Evolutionary conservation across 1,140 invertebrate species (phyloP).

Genomic region (Drosophila grimshawi): DNA sequence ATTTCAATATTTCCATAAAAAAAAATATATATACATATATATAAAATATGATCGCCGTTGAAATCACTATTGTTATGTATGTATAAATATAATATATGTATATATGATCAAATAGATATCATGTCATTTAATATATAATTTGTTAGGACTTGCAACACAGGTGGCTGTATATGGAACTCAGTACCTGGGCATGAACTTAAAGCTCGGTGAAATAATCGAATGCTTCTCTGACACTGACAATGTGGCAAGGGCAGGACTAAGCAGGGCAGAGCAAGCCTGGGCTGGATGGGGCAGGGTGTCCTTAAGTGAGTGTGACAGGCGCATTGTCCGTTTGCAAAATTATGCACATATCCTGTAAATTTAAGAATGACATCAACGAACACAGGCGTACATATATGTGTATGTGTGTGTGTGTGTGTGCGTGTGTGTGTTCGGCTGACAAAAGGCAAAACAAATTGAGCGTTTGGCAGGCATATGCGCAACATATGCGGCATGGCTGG

Average conservation of each 20-base stretch:
- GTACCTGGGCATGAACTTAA: no score
- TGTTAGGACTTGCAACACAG: no score
- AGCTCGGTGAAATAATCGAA: neutral
- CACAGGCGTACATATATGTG: neutral
- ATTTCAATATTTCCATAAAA: no score
- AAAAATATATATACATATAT: no score
- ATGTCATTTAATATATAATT: no score
- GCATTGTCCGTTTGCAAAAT: conserved; percentile 64
- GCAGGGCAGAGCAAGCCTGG: neutral
- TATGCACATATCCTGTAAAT: conserved; percentile 81
- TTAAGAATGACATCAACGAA: conserved; percentile 66
- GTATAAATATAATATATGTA: no score
- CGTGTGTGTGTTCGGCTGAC: conserved; percentile 27
- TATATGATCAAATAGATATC: no score
- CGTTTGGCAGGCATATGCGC: conserved; percentile 53
- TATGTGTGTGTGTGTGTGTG: neutral
- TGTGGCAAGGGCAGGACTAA: neutral
- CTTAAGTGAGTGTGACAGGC: conserved; percentile 43
- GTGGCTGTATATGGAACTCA: no score
- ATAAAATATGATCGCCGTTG: no score
- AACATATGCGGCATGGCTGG: conserved; percentile 44
- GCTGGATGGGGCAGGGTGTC: neutral
- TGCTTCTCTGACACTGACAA: neutral
- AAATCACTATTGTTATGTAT: no score
- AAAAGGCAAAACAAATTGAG: conserved; percentile 80